Evolutionary conservation across 2,888 invertebrate genomes (phyloP).

Genomic region (Malacosoma neustria): DNA sequence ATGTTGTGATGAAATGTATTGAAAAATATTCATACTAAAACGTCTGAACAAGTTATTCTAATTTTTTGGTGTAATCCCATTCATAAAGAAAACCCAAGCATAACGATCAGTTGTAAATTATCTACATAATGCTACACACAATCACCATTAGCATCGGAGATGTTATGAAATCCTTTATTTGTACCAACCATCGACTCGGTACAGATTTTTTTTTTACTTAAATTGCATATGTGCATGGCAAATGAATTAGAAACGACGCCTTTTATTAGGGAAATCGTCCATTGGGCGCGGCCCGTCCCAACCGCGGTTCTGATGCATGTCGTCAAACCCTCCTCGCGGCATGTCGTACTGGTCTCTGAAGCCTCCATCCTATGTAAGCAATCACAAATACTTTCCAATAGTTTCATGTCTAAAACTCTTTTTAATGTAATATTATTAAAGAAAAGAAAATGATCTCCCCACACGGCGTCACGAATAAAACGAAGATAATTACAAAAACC

Average conservation of each 20-base stretch:
- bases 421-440: neutral
- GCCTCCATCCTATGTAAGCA: slow-evolving; percentile 71
- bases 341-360: slow-evolving; percentile 72
- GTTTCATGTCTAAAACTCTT: slow-evolving; percentile 19
- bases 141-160: neutral
- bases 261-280: slow-evolving; percentile 79
- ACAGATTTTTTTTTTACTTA: slow-evolving; percentile 4
- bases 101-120: too few relatives aligned
- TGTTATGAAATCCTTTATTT: slow-evolving; percentile 18
- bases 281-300: slow-evolving; percentile 73
- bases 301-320: slow-evolving; percentile 69
- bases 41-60: too few relatives aligned
- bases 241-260: slow-evolving; percentile 74
- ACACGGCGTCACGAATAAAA: too few relatives aligned
- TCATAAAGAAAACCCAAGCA: too few relatives aligned
- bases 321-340: slow-evolving; percentile 60
- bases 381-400: slow-evolving; percentile 66
- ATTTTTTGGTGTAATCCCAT: too few relatives aligned
- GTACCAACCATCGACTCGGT: slow-evolving; percentile 21
- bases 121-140: too few relatives aligned
- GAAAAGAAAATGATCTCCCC: too few relatives aligned
- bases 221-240: slow-evolving; percentile 3
- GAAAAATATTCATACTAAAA: too few relatives aligned
- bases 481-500: too few relatives aligned
- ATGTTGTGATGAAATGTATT: too few relatives aligned